A percentile compares a stretch with the other conserved stretches of the same genome.
Evolutionary conservation across 2,113 vertebrate species (phyloP).

Genomic region (Podarcis muralis): DNA sequence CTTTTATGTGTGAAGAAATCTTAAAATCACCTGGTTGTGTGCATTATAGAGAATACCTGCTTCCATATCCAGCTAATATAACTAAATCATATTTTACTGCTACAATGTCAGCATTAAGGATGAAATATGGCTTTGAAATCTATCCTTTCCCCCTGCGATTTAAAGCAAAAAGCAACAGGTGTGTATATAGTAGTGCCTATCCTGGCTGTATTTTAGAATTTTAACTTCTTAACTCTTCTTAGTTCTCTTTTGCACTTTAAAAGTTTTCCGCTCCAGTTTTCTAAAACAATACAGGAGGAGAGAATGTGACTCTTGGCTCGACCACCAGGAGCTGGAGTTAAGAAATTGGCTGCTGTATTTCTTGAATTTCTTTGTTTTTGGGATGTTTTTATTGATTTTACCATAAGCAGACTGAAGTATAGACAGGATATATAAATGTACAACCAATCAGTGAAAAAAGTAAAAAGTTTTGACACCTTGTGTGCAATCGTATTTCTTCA

Average conservation of each 20-base stretch:
- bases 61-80: slow-evolving; percentile 65
- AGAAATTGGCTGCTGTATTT: not conserved
- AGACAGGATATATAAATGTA: not conserved
- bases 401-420: not conserved
- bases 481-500: too few relatives aligned
- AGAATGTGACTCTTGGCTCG: slow-evolving; percentile 36
- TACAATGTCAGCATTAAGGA: slow-evolving; percentile 54
- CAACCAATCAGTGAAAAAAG: too few relatives aligned
- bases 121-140: slow-evolving; percentile 70
- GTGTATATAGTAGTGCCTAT: slow-evolving; percentile 57
- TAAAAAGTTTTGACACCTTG: too few relatives aligned
- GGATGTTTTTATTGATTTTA: not conserved
- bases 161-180: slow-evolving; percentile 48
- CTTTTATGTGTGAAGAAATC: slow-evolving; percentile 46
- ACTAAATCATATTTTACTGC: slow-evolving; percentile 68
- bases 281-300: slow-evolving; percentile 46
- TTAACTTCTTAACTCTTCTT: slow-evolving; percentile 46
- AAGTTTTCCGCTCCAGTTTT: slow-evolving; percentile 54
- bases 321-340: not conserved
- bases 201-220: slow-evolving; percentile 57
- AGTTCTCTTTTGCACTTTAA: slow-evolving; percentile 61
- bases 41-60: slow-evolving; percentile 50
- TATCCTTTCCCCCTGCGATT: slow-evolving; percentile 54
- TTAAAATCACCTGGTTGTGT: slow-evolving; percentile 52
- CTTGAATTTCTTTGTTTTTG: not conserved